Evolutionary conservation across 2,888 invertebrate genomes (phyloP), one percentile per base, ranked within the genome.

Genomic region (Metacarcinus magister): DNA sequence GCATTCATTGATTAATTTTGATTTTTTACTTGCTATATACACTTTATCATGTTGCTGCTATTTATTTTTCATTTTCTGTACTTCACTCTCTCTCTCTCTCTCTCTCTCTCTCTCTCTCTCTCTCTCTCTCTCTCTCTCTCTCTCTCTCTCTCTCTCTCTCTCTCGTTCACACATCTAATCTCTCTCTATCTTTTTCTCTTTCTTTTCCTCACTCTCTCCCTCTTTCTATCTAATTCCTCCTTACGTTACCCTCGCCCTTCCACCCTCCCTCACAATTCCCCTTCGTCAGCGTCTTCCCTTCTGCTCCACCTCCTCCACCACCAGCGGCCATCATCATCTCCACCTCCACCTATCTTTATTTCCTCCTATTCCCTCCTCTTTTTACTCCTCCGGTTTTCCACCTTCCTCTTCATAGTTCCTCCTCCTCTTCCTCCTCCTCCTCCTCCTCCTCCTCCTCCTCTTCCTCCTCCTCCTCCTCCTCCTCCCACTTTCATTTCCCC

Each of bases 41-140:
- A n/a, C n/a, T n/a, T n/a, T n/a, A n/a, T n/a, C n/a, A n/a, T n/a
- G n/a, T n/a, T n/a, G n/a, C n/a, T n/a, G n/a, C n/a, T n/a, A n/a
- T n/a, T n/a, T n/a, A n/a, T n/a, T n/a, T n/a, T n/a, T n/a, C n/a
- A n/a, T n/a, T n/a, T n/a, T n/a, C n/a, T n/a, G n/a, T n/a, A n/a
- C 46, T 46, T 28, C 82, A 82, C 82, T 28, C 16, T 5, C 16
- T 8, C 16, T 28, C 82, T 28, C 67, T 16, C 82, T 28, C 82
- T 28, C 82, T 28, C 82, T 28, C 82, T 28, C 82, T 28, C 82
- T 28, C 82, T 28, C 82, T 28, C 82, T 82, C 82, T 82, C 82
- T 82, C 82, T 82, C 82, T 82, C 82, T 82, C 82, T 82, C 82
- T 82, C 82, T 82, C 82, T 82, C 82, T 82, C 82, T 82, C 82